These are phyloP conservation scores for Lasioglossum pauxillum DNA, from an alignment of 2,888 invertebrate species.

Conservation along the genomic window DNA sequence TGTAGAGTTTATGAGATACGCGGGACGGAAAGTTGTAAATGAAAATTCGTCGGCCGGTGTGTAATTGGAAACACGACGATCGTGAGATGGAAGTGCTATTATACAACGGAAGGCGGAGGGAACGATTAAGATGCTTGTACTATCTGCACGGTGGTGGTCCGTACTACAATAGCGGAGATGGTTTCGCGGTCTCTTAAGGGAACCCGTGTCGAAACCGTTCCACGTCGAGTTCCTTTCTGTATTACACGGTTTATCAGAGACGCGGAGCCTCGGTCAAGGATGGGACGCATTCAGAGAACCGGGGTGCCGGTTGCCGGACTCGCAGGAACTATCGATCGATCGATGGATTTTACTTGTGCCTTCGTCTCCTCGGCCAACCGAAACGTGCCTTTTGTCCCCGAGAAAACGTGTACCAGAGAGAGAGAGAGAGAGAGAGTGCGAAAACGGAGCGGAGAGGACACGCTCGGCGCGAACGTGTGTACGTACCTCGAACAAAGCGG, in stretches of 20 bases:
- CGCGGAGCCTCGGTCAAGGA: conserved; percentile 59
- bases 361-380: conserved; percentile 35
- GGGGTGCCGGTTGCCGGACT: conserved; percentile 25
- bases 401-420: conserved; percentile 30
- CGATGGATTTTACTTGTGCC: conserved; percentile 55
- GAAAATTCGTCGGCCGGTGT: background rate
- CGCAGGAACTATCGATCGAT: conserved; percentile 62
- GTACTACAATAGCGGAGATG: conserved; percentile 60
- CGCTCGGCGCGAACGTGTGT: conserved; percentile 18
- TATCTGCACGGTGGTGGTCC: conserved; percentile 47
- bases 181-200: conserved; percentile 62
- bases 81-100: conserved; percentile 16
- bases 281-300: conserved; percentile 47
- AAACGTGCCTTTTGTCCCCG: conserved; percentile 59
- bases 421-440: background rate
- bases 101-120: conserved; percentile 17
- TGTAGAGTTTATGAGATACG: background rate
- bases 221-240: conserved; percentile 62
- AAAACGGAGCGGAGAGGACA: background rate
- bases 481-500: conserved; percentile 40
- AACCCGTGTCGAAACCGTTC: conserved; percentile 60
- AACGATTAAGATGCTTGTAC: conserved; percentile 55
- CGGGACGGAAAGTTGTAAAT: background rate
- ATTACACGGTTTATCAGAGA: conserved; percentile 67
- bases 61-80: background rate